Base-by-base conservation (phyloP, 2,797 vertebrate genomes). In the Propithecus deckenii region DNA sequence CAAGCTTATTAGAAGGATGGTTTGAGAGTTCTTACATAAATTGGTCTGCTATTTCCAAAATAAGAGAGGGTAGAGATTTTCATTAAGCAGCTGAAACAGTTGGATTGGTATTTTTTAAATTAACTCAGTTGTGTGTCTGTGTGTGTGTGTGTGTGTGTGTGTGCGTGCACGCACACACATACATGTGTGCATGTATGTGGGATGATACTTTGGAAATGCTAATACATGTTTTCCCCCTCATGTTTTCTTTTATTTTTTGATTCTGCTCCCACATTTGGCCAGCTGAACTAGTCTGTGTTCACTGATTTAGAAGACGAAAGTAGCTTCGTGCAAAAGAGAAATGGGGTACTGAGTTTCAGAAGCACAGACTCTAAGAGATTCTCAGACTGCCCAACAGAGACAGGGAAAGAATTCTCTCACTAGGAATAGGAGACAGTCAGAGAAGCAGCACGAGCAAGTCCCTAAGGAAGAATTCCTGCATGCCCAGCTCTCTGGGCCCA, bases 21-120 rank as follows among this genome's bases (percentile, higher is more conserved):
- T 74, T 81, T 69, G 92, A 92, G 69, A 65, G 72, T 41, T 94
- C 72, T 83, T 38, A 32, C 20, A 23, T 67, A 96, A 88, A 74
- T 32, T 85, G 59, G 57, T 30, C 78, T 88, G 23, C 46, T 46
- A 32, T 81, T 94, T 95, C 18, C 63, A n/a, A 72, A 88, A 69
- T 18, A 79, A 63, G 38, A 89, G 55, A 93, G 10, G 32, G n/a
- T 17, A 35, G 43, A 71, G 25, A 69, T 89, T 69, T 85, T 86
- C 57, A 75, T 0, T 55, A 78, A 76, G 14, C 79, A 18, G n/a
- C 28, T 78, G 17, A 92, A 79, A 74, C 7, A 92, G 38, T 35
- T 84, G 46, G 46, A 35, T 2, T 61, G 22, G 2, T 67, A 71
- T 91, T 85, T 88, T 92, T 28, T 5, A 30, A 72, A 72, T 91